These are phyloP conservation scores for Sicus ferrugineus DNA, from an alignment of 2,888 invertebrate genomes.

Conservation along the genomic window DNA sequence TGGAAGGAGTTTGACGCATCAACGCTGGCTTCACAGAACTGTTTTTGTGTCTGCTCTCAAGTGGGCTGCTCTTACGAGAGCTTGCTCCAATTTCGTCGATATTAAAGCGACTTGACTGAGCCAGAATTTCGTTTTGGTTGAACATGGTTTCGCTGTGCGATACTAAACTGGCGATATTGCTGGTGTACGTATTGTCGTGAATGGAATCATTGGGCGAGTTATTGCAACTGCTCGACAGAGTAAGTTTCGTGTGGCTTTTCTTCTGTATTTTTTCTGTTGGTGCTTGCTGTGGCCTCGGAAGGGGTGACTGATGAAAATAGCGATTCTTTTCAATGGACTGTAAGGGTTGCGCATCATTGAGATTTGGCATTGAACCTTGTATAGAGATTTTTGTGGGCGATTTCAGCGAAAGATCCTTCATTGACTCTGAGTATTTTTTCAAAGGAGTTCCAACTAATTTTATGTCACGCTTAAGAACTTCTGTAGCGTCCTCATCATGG, in stretches of 20 bases:
- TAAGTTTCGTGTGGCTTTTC: not conserved
- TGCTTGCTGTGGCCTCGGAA: not conserved
- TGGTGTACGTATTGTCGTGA: slow-evolving; percentile 47
- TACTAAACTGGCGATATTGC: slow-evolving; percentile 50
- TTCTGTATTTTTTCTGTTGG: too few species aligned
- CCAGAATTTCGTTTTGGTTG: slow-evolving; percentile 62
- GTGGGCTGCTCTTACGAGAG: slow-evolving; percentile 44
- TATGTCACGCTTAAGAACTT: slow-evolving; percentile 57
- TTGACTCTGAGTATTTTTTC: slow-evolving; percentile 61
- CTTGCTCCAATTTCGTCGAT: slow-evolving; percentile 57
- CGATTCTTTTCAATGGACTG: slow-evolving; percentile 64
- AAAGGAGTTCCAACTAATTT: slow-evolving; percentile 59
- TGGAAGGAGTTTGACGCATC: not conserved
- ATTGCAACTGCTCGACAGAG: not conserved
- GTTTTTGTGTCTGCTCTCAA: slow-evolving; percentile 7
- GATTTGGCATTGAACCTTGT: slow-evolving; percentile 64
- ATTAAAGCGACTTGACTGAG: slow-evolving; percentile 64
- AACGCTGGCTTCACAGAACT: not conserved
- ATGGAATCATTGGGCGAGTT: slow-evolving; percentile 38
- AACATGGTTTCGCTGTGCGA: slow-evolving; percentile 56
- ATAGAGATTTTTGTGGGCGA: slow-evolving; percentile 50
- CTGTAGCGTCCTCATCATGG: slow-evolving; percentile 24
- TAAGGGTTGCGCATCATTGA: slow-evolving; percentile 60
- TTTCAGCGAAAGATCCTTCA: slow-evolving; percentile 58
- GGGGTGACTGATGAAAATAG: slow-evolving; percentile 51